Evolutionary conservation across 2,888 invertebrate genomes (phyloP), one percentile per base, ranked within the genome.

Genomic region (Ischnura elegans): DNA sequence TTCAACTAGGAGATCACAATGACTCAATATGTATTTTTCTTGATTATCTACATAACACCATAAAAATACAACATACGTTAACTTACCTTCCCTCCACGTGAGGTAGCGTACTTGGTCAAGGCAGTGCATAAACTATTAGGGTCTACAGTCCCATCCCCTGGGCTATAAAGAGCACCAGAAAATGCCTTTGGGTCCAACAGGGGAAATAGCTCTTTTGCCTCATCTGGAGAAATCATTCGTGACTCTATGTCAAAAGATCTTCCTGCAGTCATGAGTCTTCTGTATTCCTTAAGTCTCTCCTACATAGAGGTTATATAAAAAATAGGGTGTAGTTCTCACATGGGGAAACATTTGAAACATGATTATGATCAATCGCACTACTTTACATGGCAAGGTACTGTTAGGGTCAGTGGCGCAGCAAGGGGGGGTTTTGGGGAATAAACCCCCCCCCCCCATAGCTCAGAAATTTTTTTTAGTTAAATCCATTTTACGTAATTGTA

Each of bases 141-240:
- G 95, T 99, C 99, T 55, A 99, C 97, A 16, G 97, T 97, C 2
- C 99, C 99, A 96, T 99, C 98, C 21, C 97, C 97, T 0, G 98
- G 98, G 1, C 97, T 97, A 95, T 98, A 98, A 1, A 99, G 96
- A 0, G 98, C 97, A 95, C 98, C 98, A 95, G 97, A 96, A 95
- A 99, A 97, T 8, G 97, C 97, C 29, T 97, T 97, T 0, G 97
- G 97, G 95, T 98, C 97, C 94, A 99, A 96, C 25, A 98, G 96
- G 0, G 98, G 98, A 95, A 98, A 98, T 25, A 98, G 95, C 95
- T 98, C 97, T 95, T 97, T 97, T 0, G 98, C 97, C 95, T 98
- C 98, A 21, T 96, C 95, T 0, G 98, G 97, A 21, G 97, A 96
- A 76, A 99, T 95, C 21, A 98, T 96, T 95, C 97, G 96, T 94